Base-by-base conservation (phyloP, 2,113 vertebrate genomes). In the Megalops atlanticus region DNA sequence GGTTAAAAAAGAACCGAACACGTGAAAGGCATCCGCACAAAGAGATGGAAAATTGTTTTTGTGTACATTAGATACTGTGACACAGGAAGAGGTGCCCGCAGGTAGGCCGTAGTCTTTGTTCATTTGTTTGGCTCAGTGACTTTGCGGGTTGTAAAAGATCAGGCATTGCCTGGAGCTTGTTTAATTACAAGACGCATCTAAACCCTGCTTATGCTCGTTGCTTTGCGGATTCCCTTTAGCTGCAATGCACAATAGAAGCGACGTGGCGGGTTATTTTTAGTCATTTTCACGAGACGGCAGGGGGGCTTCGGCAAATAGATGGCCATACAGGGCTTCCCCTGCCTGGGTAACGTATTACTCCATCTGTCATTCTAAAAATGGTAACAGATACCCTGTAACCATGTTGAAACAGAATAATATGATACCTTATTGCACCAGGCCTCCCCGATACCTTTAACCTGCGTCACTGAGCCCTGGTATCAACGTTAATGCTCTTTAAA, bases 121-220 rank as follows among this genome's bases (percentile, higher is more conserved):
- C 72, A 78, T 89, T 85, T 87, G 71, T 77, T 40, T 71, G 80
- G 58, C 78, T 58, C 84, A 15, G 36, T 41, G 38, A 85, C 81
- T 76, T 70, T 77, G 81, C 83, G 87, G 85, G 87, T 86, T 87
- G 85, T 80, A 74, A 76, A 88, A 81, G 85, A 90, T 87, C 88
- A 88, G 84, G 84, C 85, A 39, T 80, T 12, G 77, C 85, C 84
- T 82, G 77, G 86, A 85, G 84, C 86, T 88, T 82, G 83, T 77
- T 77, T 39, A 80, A 88, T 81, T 79, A 84, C 78, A 76, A 69
- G 84, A 88, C 70, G 77, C 41, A 71, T 80, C 45, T 79, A 86
- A 87, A 84, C 54, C 87, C 85, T 81, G 39, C 79, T 76, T 83
- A n/a, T n/a, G n/a, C 81, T 75, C 70, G 68, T 49, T 81, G 39